phyloP scores from a whole-genome alignment of 2,797 vertebrate species.

The Sciurus vulgaris region DNA sequence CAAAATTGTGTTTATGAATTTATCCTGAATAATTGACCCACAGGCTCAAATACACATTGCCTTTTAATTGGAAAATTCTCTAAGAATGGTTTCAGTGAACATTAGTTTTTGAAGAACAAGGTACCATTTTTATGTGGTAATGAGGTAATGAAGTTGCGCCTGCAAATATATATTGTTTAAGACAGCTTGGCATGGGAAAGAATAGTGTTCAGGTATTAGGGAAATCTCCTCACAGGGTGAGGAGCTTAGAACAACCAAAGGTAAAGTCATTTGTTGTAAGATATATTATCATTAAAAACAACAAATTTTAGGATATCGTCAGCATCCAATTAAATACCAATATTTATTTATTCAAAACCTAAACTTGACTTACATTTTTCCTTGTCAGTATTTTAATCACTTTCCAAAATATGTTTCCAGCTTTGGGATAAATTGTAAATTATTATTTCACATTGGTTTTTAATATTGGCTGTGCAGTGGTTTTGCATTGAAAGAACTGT shows the following conservation, averaged over 20 bases:
- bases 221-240: not conserved
- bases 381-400: slow-evolving; percentile 12
- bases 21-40: not conserved
- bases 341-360: slow-evolving; percentile 8
- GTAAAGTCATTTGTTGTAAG: not conserved
- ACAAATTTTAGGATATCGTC: not conserved
- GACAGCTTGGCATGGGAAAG: not conserved
- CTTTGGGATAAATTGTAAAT: not conserved
- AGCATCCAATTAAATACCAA: not conserved
- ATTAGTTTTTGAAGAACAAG: not conserved
- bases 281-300: not conserved
- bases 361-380: not conserved
- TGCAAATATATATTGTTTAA: accelerated
- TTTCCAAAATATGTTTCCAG: slow-evolving; percentile 30
- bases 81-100: not conserved
- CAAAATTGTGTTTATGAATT: slow-evolving; percentile 49
- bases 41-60: not conserved
- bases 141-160: not conserved
- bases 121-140: not conserved
- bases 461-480: accelerated
- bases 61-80: not conserved
- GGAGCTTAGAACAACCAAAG: not conserved
- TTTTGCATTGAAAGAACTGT: not conserved
- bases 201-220: too few species aligned
- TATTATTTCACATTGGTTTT: slow-evolving; percentile 2